phyloP scores from a whole-genome alignment of 2,888 invertebrate species.

The Leptinotarsa tumamoca region DNA sequence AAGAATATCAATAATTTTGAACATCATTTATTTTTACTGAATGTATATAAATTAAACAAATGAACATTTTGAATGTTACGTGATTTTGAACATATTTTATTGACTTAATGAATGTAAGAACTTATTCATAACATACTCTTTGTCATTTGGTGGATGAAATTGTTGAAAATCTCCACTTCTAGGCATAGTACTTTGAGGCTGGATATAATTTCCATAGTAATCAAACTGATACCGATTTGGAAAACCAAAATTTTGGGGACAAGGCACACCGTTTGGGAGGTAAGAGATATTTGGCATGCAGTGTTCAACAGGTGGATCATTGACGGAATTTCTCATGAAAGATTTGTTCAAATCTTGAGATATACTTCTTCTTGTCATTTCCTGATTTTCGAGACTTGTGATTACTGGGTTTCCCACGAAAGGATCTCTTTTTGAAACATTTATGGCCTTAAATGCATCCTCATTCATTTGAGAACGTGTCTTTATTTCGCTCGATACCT shows the following conservation, averaged over 20 bases:
- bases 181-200: background rate
- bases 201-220: background rate
- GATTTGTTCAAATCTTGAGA: conserved; percentile 7
- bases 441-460: background rate
- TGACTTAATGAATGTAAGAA: conserved; percentile 23
- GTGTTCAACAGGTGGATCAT: background rate
- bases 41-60: background rate
- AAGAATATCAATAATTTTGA: background rate
- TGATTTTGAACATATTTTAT: background rate
- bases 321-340: background rate
- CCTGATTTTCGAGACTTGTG: background rate
- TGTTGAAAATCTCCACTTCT: conserved; percentile 11
- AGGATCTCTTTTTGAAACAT: background rate
- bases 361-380: background rate
- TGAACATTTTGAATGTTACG: background rate
- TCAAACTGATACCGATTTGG: background rate
- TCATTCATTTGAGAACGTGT: conserved; percentile 5
- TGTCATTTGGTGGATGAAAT: conserved; percentile 20
- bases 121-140: conserved; percentile 26
- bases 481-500: conserved; percentile 8
- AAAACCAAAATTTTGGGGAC: background rate
- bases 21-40: too few species aligned
- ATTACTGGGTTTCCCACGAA: background rate
- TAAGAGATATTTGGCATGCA: background rate
- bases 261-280: background rate